phyloP scores from a whole-genome alignment of 2,797 vertebrate species.

The Hemitrygon akajei region DNA sequence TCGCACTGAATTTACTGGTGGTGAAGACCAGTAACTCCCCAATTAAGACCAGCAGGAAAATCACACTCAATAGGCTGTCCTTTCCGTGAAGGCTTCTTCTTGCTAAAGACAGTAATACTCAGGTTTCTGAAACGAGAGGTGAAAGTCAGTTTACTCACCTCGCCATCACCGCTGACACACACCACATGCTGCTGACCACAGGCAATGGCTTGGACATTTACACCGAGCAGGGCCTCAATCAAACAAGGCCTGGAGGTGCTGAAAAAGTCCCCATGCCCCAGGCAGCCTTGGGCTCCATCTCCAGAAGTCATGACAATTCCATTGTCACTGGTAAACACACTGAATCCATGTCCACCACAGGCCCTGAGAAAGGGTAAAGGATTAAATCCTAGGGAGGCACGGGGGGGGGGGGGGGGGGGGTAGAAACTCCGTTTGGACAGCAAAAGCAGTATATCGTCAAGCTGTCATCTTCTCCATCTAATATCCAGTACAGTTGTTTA shows the following conservation, averaged over 20 bases:
- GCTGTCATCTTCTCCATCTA: not conserved
- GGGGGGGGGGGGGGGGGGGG: no score
- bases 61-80: not conserved
- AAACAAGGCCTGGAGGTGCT: conserved; percentile 37
- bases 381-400: not conserved
- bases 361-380: not conserved
- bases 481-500: not conserved
- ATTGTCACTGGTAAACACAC: conserved; percentile 50
- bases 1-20: no score
- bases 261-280: conserved; percentile 38
- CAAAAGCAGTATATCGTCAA: not conserved
- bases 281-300: conserved; percentile 43
- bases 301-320: conserved; percentile 45
- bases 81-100: not conserved
- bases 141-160: conserved; percentile 40
- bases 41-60: not conserved
- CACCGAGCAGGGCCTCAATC: conserved; percentile 41
- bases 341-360: conserved; percentile 18
- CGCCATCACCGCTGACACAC: conserved; percentile 31
- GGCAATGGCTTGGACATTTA: conserved; percentile 41
- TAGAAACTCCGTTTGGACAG: not conserved
- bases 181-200: conserved; percentile 33
- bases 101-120: not conserved
- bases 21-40: not conserved
- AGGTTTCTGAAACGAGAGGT: conserved; percentile 34